Evolutionary conservation across 2,888 invertebrate species (phyloP).

Genomic region (Caenorhabditis japonica): DNA sequence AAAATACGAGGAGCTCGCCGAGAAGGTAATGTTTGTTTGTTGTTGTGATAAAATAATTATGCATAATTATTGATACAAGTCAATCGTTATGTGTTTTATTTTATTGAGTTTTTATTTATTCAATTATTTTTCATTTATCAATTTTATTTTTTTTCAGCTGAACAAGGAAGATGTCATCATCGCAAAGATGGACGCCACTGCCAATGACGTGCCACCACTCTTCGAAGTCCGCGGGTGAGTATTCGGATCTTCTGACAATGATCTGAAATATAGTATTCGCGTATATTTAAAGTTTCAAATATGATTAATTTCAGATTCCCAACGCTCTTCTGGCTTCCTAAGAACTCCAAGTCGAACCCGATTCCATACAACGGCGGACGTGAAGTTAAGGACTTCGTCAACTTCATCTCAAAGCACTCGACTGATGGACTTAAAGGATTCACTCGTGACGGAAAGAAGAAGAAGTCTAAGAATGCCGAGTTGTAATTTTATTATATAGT

Average conservation of each 20-base stretch:
- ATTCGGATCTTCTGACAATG: no score
- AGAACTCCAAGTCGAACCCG: constrained; percentile 82
- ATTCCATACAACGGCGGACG: constrained; percentile 86
- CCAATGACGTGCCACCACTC: constrained; percentile 92
- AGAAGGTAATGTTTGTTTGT: constrained; percentile 77
- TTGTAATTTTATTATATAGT: constrained; percentile 60
- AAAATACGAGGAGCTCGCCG: constrained; percentile 91
- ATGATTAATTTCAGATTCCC: constrained; percentile 84
- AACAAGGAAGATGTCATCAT: constrained; percentile 88
- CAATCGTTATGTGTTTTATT: no score
- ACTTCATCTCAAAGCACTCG: constrained; percentile 92
- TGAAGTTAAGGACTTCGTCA: constrained; percentile 91
- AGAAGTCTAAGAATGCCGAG: constrained; percentile 80
- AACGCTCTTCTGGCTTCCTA: constrained; percentile 94
- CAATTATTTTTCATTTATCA: no score
- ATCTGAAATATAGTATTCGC: no score
- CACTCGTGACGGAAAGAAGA: constrained; percentile 86
- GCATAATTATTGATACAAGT: no score
- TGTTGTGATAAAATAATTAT: no score
- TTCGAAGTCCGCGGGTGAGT: constrained; percentile 89
- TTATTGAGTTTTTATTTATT: neutral
- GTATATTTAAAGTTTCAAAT: no score
- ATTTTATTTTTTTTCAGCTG: constrained; percentile 80
- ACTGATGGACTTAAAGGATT: constrained; percentile 89
- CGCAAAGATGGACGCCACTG: constrained; percentile 97